Base-by-base conservation (phyloP, 2,888 invertebrate genomes). In the Andrena dorsata region DNA sequence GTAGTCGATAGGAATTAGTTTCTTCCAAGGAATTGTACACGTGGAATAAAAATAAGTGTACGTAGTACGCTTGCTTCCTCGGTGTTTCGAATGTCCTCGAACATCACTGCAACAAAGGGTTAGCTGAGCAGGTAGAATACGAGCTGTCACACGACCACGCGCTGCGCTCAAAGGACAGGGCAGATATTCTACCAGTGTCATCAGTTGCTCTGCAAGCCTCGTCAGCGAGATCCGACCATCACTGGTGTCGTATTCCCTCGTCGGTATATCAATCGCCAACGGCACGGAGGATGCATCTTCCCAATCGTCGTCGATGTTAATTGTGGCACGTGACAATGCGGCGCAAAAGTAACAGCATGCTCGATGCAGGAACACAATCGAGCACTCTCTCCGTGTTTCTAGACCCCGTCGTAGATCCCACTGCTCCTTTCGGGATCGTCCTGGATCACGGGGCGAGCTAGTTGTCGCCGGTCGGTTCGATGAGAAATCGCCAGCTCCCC, bases 91-190 rank as follows among this genome's bases (percentile, higher is more conserved):
- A 56, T 72, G 47, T 69, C 70, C 35, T 13, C 28, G 63, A 60
- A 49, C 65, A 75, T 41, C 51, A 20, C 35, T 16, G 60, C 58
- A 58, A 82, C 72, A 85, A 83, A 85, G 66, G 71, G 64, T 78
- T 70, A 72, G 88, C 88, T 88, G 89, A 88, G 78, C 53, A 16
- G 10, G 75, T 76, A 77, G 20, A 88, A 88, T 78, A 35, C 71
- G 86, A 87, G 58, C 78, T 47, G 83, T 65, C 75, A 58, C 51
- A 71, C 51, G 76, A 80, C 58, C 63, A 32, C 30, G 13, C 51
- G 60, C 51, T 66, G 16, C 71, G 51, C 47, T 65, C 68, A 49
- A 32, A 32, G 65, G 41, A 10, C 28, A 20, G 30, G 30, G 53
- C 68, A 77, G 53, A 26, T 32, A 69, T 47, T 60, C 64, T 51